Base-by-base conservation (phyloP, 2,113 vertebrate genomes). In the Menidia beryllina region DNA sequence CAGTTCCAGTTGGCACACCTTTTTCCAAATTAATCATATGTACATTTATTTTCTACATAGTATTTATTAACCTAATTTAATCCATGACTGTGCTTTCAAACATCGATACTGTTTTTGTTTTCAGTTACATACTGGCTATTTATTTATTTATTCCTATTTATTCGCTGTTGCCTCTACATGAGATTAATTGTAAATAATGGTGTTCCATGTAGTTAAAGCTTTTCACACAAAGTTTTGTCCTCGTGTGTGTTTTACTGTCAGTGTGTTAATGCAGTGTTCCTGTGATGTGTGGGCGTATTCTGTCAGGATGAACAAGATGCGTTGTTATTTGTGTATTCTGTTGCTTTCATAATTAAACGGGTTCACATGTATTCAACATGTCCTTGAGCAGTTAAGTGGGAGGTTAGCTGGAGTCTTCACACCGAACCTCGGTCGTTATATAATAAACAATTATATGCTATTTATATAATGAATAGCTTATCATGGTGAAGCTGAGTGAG, bases 311-410 rank as follows among this genome's bases (percentile, higher is more conserved):
- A 24, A 65, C 59, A 45, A 48, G 12, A 15, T 34, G 26, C 36
- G 13, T 68, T 72, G 61, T 83, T 73, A 13, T 50, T 24, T 61
- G 27, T 66, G 36, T 27, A 23, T 75, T 77, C 5, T 39, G 45
- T 53, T 55, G 56, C 66, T 76, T 63, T 57, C 23, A 75, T 51
- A 60, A 69, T 72, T 69, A 66, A 69, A 72, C 27, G n/a, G 0
- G 17, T 68, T 79, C 53, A 63, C 23, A 48, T 76, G 70, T 52
- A 27, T 56, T 45, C 73, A 60, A 49, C 58, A 25, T 47, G 7
- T 48, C 71, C 78, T 59, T 36, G 59, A 80, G 69, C 52, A 26
- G 19, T 41, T 81, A 30, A 53, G 71, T 86, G 74, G 65, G 72
- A 63, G 78, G 53, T 71, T 70, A 45, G 68, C 54, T 58, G 47